Evolutionary conservation across 2,797 vertebrate genomes (phyloP), one percentile per base, ranked within the genome.

Genomic region (Labroides dimidiatus): DNA sequence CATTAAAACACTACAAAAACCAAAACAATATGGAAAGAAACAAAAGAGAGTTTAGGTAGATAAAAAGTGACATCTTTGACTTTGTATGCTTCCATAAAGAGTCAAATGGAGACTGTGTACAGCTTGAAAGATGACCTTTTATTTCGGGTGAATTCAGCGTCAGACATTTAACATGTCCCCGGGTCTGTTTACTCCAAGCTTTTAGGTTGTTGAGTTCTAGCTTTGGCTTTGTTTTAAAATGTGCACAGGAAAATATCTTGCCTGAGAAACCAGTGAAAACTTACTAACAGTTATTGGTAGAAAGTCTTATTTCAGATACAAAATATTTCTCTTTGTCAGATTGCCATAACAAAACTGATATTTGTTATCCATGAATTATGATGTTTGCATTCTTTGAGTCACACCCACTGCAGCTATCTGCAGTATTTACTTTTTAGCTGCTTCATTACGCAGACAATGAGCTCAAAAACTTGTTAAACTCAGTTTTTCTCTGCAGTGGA

Each of bases 331-430:
- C 1, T 4, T 33, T 6, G 23, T 71, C 69, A 72, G 33, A 54
- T 50, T 16, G 3, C n/a, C 8, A 10, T n/a, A 12, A 61, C 64
- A 64, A 67, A 80, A 42, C 15, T 13, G 56, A 61, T 23, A 52
- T 0, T 54, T 15, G 50, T 68, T 64, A 10, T 55, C 75, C 16
- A 75, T 42, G 69, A 64, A 84, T 64, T 56, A 62, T 27, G 21
- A n/a, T 64, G 59, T 82, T 87, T 78, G 78, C 71, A 66, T 53
- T 65, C 16, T 15, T 1, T 1, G 49, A 12, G 72, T 37, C 82
- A 64, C 80, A 64, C 73, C 78, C 69, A 63, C 15, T 36, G 24
- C 2, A 64, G 58, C 42, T 5, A 2, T 56, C 43, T 48, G 30
- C n/a, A 8, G 39, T n/a, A 20, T 67, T 72, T 37, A 23, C 16